Evolutionary conservation across 2,888 invertebrate species (phyloP), one percentile per base, ranked within the genome.

Genomic region (Crematogaster levior): DNA sequence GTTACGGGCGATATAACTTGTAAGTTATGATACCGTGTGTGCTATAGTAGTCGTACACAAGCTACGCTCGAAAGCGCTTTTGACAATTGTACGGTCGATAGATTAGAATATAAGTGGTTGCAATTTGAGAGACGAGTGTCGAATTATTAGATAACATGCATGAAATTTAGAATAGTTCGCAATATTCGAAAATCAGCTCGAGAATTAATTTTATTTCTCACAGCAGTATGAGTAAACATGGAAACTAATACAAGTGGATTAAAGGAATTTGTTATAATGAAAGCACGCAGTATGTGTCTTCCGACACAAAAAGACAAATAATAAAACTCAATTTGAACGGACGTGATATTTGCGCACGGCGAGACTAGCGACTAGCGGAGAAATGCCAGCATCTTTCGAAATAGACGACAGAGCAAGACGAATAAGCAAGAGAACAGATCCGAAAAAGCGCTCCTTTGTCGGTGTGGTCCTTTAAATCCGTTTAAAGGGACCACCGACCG

Each of bases 401-500:
- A 27, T 61, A 81, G 83, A 72, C 68, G 65, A 60, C 48, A 30
- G 82, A 51, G 65, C 43, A 51, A 51, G 48, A 51, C n/a, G 77
- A 74, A 75, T 73, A 85, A 82, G 72, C 75, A 70, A 48, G 84
- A 72, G 87, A 53, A 85, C 75, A 83, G 81, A 65, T 77, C 68
- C 86, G 86, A 90, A 90, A 89, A 89, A 90, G 84, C 86, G 87
- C 65, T 88, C 84, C 90, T 92, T 92, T 91, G 91, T 93, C 92
- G 92, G 90, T 91, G 88, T 91, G 90, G 91, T 92, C 89, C 90
- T 92, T 92, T 90, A 91, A 91, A 92, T 91, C 89, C 88, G 91
- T 91, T 93, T 91, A 92, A 93, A 93, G 91, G 90, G 92, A 92
- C 92, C 93, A 92, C 91, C 93, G 91, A 92, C 91, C 88, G 91